Evolutionary conservation across 2,888 invertebrate species (phyloP).

Genomic region (Temnothorax unifasciatus): DNA sequence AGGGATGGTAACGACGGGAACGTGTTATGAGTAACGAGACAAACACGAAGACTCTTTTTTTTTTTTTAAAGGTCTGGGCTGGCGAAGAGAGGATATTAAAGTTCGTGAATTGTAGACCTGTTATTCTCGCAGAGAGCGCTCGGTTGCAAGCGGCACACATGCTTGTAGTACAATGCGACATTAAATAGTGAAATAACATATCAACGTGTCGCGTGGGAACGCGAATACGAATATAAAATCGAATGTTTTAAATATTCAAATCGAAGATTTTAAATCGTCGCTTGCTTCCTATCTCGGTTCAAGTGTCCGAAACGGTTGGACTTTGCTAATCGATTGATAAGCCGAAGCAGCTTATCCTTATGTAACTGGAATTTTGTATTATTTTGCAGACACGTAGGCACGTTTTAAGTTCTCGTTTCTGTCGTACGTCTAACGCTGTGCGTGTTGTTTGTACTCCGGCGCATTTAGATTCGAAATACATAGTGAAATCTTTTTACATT

Average conservation of each 20-base stretch:
- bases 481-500: not conserved
- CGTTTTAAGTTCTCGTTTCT: not conserved
- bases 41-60: slow-evolving; percentile 51
- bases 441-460: not conserved
- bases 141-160: not conserved
- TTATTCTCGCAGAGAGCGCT: not conserved
- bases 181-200: not conserved
- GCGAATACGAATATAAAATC: not conserved
- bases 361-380: slow-evolving; percentile 18
- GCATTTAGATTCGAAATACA: not conserved
- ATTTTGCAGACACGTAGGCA: not conserved
- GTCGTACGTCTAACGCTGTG: not conserved
- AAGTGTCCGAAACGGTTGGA: slow-evolving; percentile 6
- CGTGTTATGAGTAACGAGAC: slow-evolving; percentile 69
- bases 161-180: not conserved
- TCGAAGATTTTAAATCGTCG: not conserved
- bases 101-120: slow-evolving; percentile 8
- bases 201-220: not conserved
- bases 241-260: not conserved
- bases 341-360: slow-evolving; percentile 5
- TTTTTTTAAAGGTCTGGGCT: not conserved
- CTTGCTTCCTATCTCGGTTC: not conserved
- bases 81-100: slow-evolving; percentile 28
- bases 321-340: slow-evolving; percentile 39
- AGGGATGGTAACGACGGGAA: slow-evolving; percentile 59